Percentiles rank a stretch among this genome's conserved stretches.
These are phyloP conservation scores for Rhysida immarginata DNA, from an alignment of 1,140 invertebrate species.

Conservation along the genomic window DNA sequence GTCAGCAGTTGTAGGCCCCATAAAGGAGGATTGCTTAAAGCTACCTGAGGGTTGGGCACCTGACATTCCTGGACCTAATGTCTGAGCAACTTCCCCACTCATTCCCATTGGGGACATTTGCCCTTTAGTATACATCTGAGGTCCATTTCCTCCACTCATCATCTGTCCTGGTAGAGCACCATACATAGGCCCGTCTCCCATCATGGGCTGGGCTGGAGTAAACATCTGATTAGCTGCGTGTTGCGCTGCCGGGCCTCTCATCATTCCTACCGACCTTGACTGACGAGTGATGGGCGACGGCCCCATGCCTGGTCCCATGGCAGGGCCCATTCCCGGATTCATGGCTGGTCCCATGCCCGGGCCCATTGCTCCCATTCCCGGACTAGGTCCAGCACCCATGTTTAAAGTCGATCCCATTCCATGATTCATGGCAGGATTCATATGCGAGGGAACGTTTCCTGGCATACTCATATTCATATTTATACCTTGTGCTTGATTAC, in stretches of 20 bases:
- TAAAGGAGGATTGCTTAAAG: constrained; percentile 63
- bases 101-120: constrained; percentile 24
- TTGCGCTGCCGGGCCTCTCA: constrained; percentile 24
- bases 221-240: constrained; percentile 13
- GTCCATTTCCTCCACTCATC: constrained; percentile 10
- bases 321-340: constrained; percentile 23
- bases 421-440: constrained; percentile 18
- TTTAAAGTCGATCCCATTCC: constrained; percentile 23
- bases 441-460: constrained; percentile 24
- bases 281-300: constrained; percentile 25
- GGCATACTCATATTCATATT: constrained; percentile 22
- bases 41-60: constrained; percentile 26
- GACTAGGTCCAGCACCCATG: constrained; percentile 16
- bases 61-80: constrained; percentile 42
- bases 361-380: constrained; percentile 16
- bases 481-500: constrained; percentile 26
- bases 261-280: constrained; percentile 22
- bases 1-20: constrained; percentile 67
- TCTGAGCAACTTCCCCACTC: constrained; percentile 43
- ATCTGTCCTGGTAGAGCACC: constrained; percentile 18
- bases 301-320: constrained; percentile 24
- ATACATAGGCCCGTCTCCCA: constrained; percentile 33
- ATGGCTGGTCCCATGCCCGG: constrained; percentile 20
- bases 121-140: constrained; percentile 18
- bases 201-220: background rate